A percentile compares a stretch with the other conserved stretches of the same genome.
phyloP scores from a whole-genome alignment of 2,113 vertebrate species.

The Macquaria ambigua region DNA sequence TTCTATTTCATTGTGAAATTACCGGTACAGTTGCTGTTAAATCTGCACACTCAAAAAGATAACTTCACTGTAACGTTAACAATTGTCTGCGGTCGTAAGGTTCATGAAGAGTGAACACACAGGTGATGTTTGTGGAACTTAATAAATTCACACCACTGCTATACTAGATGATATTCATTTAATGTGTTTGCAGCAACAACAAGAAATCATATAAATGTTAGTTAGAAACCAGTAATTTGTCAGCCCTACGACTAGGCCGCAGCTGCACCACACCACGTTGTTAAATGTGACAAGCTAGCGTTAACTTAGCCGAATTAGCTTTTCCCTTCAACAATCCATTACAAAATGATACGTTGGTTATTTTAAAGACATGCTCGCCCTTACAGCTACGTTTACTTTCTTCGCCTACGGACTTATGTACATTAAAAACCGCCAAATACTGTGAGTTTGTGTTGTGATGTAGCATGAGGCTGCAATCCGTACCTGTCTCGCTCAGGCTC shows the following conservation, averaged over 20 bases:
- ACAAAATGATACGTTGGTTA: rapidly evolving
- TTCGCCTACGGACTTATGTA: rapidly evolving
- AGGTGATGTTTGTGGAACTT: neutral
- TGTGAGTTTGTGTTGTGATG: rapidly evolving
- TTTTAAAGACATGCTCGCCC: rapidly evolving
- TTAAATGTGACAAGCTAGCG: conserved; percentile 8
- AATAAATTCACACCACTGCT: no score
- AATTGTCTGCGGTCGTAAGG: neutral
- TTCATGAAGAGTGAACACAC: no score
- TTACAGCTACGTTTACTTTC: rapidly evolving
- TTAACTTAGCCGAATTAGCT: conserved; percentile 56
- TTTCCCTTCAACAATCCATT: rapidly evolving
- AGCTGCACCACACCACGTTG: conserved; percentile 68
- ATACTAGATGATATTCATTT: rapidly evolving
- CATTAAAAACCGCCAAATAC: rapidly evolving
- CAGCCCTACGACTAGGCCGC: conserved; percentile 52
- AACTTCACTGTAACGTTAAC: neutral
- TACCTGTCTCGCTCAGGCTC: conserved; percentile 79
- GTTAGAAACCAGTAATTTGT: rapidly evolving
- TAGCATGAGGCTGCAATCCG: rapidly evolving
- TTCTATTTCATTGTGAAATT: neutral
- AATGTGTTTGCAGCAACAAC: rapidly evolving
- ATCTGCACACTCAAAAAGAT: neutral
- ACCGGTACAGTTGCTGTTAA: neutral
- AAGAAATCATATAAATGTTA: rapidly evolving